Evolutionary conservation across 2,888 invertebrate species (phyloP).

Genomic region (Euplagia quadripunctaria): DNA sequence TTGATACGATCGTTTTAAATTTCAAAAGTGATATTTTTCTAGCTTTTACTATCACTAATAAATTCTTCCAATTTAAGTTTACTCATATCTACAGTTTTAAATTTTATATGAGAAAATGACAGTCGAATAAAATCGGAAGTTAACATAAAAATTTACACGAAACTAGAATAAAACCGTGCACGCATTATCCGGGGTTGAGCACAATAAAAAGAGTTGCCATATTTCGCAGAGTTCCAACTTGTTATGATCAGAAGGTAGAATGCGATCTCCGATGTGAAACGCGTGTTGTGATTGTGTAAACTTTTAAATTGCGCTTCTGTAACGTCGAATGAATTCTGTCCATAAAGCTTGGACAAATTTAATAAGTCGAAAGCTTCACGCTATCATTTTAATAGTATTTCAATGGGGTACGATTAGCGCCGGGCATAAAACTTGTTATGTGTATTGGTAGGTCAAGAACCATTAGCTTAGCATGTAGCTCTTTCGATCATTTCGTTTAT

Average conservation of each 20-base stretch:
- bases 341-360: conserved; percentile 61
- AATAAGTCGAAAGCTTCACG: conserved; percentile 41
- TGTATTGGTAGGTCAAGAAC: background rate
- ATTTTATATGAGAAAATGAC: conserved; percentile 65
- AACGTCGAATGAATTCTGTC: conserved; percentile 47
- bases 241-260: conserved; percentile 74
- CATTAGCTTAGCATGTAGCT: conserved; percentile 10
- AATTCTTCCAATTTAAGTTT: conserved; percentile 65
- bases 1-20: conserved; percentile 8
- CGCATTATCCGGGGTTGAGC: conserved; percentile 56
- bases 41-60: conserved; percentile 54
- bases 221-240: conserved; percentile 73
- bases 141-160: conserved; percentile 73
- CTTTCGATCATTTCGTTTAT: conserved; percentile 23
- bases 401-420: conserved; percentile 18
- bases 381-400: conserved; percentile 32
- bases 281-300: conserved; percentile 67
- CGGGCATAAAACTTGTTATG: conserved; percentile 1
- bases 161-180: conserved; percentile 66
- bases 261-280: conserved; percentile 58
- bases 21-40: conserved; percentile 47
- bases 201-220: conserved; percentile 76
- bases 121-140: conserved; percentile 63
- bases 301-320: conserved; percentile 65
- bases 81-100: conserved; percentile 59